Base-by-base conservation (phyloP, 2,113 vertebrate species). In the Campylomormyrus numenius region DNA sequence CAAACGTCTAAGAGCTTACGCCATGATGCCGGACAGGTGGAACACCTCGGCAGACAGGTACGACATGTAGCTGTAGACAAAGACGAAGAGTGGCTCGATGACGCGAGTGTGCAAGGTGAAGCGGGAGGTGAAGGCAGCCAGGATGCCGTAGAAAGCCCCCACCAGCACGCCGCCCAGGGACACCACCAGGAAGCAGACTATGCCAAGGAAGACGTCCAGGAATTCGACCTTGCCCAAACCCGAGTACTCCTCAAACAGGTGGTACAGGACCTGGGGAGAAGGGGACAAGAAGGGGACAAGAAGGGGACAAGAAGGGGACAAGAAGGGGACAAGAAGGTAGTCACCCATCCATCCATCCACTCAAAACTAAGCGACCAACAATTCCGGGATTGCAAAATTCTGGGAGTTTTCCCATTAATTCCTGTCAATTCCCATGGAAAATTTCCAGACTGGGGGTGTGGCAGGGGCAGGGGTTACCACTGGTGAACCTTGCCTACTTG, bases 61-160 rank as follows among this genome's bases (percentile, higher is more conserved):
- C 0, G 98, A 98, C 98, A 99, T 98, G 95, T 99, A 99, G 96
- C 98, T 99, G 96, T 99, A 99, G 91, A 99, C 95, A 92, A 99
- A 99, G 92, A 98, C 97, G 94, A 99, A 99, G 89, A 99, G 97
- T 0, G 98, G 98, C 95, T 99, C 98, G 91, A 99, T 99, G 95
- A 99, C 98, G 0, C 98, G 97, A 10, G 97, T 97, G 94, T 98
- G 98, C 24, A 97, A 97, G 0, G 98, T 98, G 95, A 99, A 99
- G 89, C 98, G 97, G 1, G 98, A 99, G 0, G 98, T 99, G 96
- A 99, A 99, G 94, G 98, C 98, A 0, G 97, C 94, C 66, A 99
- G 95, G 94, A 99, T 77, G 24, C 98, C 98, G 0, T 98, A 99
- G 89, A 99, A 95, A 48, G 97, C 95, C 0, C 98, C 98, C 27